Percentiles rank a stretch among this genome's conserved stretches.
Conservation (phyloP, 1,140 invertebrate genomes). For the Heliconius hewitsoni region DNA sequence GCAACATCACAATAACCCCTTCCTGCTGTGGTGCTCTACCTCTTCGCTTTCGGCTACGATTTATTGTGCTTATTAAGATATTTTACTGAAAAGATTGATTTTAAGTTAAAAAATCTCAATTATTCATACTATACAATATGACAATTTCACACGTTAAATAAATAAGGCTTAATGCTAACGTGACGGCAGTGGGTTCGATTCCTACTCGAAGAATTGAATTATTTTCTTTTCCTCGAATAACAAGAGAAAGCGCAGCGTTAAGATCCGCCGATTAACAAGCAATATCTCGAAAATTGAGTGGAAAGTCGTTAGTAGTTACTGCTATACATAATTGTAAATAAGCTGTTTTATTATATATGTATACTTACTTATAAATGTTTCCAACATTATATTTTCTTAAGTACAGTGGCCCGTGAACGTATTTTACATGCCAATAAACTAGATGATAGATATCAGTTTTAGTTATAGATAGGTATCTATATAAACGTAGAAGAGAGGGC, state of each 20-base stretch:
- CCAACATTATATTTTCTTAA: not conserved
- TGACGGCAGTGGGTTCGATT: no score
- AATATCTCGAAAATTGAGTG: no score
- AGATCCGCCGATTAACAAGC: no score
- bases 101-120: no score
- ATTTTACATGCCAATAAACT: constrained; percentile 43
- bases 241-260: no score
- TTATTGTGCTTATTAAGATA: constrained; percentile 28
- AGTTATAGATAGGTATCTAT: not conserved
- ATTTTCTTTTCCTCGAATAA: no score
- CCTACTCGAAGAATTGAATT: no score
- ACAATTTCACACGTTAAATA: no score
- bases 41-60: constrained; percentile 26
- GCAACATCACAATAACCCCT: constrained; percentile 35
- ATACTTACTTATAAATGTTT: not conserved
- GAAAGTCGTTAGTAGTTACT: no score
- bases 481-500: not conserved
- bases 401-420: not conserved
- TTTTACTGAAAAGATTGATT: not conserved
- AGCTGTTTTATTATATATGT: not conserved
- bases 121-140: no score
- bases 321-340: no score
- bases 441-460: constrained; percentile 31
- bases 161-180: no score
- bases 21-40: constrained; percentile 26